Conservation (phyloP, 1,140 invertebrate species). For the Colletes latitarsis region DNA sequence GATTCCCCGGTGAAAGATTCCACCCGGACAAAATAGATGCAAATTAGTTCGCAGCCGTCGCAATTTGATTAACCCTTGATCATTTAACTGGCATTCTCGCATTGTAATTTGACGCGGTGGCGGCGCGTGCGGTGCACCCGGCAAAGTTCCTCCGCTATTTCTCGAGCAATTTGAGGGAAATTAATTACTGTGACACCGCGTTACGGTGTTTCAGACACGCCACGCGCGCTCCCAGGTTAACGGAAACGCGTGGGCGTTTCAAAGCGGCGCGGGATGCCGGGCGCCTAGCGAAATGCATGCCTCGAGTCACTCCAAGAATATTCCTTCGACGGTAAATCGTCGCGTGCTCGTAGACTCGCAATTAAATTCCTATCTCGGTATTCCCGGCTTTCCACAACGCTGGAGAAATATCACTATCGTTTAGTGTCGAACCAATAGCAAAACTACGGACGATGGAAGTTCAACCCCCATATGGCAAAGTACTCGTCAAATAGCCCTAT, state of each 20-base stretch:
- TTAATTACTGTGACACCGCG: conserved; percentile 48
- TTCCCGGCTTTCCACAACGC: neutral
- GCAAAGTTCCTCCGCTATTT: conserved; percentile 37
- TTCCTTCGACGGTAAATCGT: neutral
- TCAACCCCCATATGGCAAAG: too few relatives aligned
- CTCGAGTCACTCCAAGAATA: neutral
- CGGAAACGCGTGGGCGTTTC: conserved; percentile 13
- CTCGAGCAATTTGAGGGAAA: conserved; percentile 50
- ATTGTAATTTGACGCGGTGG: conserved; percentile 47
- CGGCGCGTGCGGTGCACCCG: conserved; percentile 24
- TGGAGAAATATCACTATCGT: too few relatives aligned
- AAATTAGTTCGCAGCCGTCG: conserved; percentile 30
- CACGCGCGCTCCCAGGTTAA: neutral
- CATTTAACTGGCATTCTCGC: conserved; percentile 46
- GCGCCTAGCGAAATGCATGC: neutral
- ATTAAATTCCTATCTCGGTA: neutral
- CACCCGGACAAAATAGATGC: neutral
- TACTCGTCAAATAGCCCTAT: too few relatives aligned
- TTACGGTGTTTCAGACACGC: conserved; percentile 10
- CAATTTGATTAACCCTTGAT: conserved; percentile 39
- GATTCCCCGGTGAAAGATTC: too few relatives aligned
- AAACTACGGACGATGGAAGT: too few relatives aligned
- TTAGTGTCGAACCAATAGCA: too few relatives aligned
- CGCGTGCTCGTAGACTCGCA: neutral
- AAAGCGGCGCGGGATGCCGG: neutral